These are phyloP conservation scores for Nemotelus nigrinus DNA, from an alignment of 2,888 invertebrate genomes.

Conservation along the genomic window DNA sequence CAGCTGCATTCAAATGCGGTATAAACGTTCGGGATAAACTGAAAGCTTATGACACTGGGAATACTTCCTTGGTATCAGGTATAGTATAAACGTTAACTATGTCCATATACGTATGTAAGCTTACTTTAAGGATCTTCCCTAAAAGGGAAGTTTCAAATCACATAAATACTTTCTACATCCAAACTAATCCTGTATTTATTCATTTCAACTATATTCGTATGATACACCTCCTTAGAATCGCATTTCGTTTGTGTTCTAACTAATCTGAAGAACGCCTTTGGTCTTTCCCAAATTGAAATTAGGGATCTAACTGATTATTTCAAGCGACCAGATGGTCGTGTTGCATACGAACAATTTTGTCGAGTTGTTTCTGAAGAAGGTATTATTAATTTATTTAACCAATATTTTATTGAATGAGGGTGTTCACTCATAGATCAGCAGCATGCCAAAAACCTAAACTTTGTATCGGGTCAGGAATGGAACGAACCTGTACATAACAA, in stretches of 20 bases:
- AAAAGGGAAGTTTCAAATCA: no score
- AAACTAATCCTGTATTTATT: no score
- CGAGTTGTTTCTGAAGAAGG: constrained; percentile 70
- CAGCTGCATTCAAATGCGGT: constrained; percentile 76
- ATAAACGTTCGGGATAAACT: constrained; percentile 79
- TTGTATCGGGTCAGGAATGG: constrained; percentile 69
- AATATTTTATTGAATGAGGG: neutral
- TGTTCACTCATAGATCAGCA: constrained; percentile 63
- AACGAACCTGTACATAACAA: constrained; percentile 77
- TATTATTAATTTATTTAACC: constrained; percentile 45
- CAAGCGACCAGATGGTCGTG: constrained; percentile 80
- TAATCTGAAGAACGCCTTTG: constrained; percentile 73
- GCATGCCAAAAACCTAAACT: constrained; percentile 62
- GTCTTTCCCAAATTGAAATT: constrained; percentile 78
- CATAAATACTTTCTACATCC: no score
- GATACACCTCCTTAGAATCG: constrained; percentile 67
- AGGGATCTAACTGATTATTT: constrained; percentile 80
- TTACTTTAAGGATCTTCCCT: no score
- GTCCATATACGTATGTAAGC: no score
- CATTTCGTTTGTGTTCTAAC: constrained; percentile 78
- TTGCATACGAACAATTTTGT: constrained; percentile 80
- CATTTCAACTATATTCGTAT: no score
- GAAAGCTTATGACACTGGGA: constrained; percentile 73
- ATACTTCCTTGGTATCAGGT: constrained; percentile 76
- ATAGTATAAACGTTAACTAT: constrained; percentile 22